phyloP scores from a whole-genome alignment of 2,888 invertebrate genomes.

The Microctonus hyperodae region DNA sequence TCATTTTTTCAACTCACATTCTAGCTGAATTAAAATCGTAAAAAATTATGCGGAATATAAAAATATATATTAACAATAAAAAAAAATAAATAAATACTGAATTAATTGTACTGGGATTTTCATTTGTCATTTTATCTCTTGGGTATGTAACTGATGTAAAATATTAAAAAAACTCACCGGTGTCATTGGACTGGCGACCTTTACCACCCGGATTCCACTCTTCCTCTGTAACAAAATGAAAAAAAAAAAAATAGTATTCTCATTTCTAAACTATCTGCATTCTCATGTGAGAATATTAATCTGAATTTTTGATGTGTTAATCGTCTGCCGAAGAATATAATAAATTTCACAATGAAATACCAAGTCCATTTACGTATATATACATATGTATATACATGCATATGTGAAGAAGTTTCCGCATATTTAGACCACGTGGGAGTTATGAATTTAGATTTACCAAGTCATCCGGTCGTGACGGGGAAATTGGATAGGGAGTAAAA shows the following conservation, averaged over 20 bases:
- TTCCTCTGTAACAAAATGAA: constrained; percentile 65
- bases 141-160: background rate
- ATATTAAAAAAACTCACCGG: constrained; percentile 49
- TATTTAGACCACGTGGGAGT: constrained; percentile 40
- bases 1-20: too few species aligned
- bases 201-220: constrained; percentile 72
- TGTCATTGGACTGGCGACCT: constrained; percentile 60
- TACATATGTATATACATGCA: background rate
- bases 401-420: constrained; percentile 28
- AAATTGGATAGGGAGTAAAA: constrained; percentile 2
- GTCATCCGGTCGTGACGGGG: constrained; percentile 13
- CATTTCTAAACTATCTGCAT: background rate
- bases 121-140: background rate
- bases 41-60: too few species aligned
- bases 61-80: too few species aligned
- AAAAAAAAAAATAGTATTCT: constrained; percentile 14
- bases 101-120: background rate
- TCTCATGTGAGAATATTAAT: background rate
- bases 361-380: background rate
- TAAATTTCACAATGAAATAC: background rate
- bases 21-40: too few species aligned
- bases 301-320: constrained; percentile 1
- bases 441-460: constrained; percentile 46
- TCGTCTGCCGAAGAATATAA: background rate
- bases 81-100: background rate